Evolutionary conservation across 1,140 invertebrate genomes (phyloP).

Genomic region (Zophobas atratus): DNA sequence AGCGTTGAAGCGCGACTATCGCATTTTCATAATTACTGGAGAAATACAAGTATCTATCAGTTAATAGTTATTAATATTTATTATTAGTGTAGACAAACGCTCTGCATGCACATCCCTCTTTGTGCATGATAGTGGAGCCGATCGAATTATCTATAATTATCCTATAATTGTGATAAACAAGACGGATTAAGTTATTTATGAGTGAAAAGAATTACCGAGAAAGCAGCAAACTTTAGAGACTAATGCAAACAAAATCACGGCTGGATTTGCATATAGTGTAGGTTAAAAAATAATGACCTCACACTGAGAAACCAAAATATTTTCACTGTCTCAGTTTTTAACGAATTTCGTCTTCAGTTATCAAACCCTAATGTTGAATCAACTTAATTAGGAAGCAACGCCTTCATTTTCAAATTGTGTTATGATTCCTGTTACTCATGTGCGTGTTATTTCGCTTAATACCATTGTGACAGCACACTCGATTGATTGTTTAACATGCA

Average conservation of each 20-base stretch:
- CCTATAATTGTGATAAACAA: constrained; percentile 9
- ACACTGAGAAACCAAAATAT: constrained; percentile 13
- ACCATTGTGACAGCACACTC: constrained; percentile 21
- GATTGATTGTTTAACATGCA: constrained; percentile 37
- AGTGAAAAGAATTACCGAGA: background rate
- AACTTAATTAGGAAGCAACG: constrained; percentile 37
- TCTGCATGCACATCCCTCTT: background rate
- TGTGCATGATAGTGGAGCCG: background rate
- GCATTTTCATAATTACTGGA: too few relatives aligned
- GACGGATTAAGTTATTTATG: constrained; percentile 17
- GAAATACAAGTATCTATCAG: too few relatives aligned
- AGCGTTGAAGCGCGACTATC: too few relatives aligned
- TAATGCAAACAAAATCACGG: constrained; percentile 21
- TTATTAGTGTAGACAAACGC: background rate
- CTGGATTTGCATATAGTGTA: constrained; percentile 37
- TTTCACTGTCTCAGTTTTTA: constrained; percentile 46
- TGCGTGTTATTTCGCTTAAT: constrained; percentile 33
- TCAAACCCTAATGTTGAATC: constrained; percentile 29
- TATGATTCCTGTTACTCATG: constrained; percentile 31
- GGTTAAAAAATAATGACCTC: background rate
- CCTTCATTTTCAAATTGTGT: constrained; percentile 33
- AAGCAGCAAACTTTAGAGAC: background rate
- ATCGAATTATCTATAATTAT: background rate
- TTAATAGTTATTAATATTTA: background rate
- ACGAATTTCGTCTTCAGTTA: constrained; percentile 37